phyloP scores from a whole-genome alignment of 2,888 invertebrate genomes.

The Macaria liturata region DNA sequence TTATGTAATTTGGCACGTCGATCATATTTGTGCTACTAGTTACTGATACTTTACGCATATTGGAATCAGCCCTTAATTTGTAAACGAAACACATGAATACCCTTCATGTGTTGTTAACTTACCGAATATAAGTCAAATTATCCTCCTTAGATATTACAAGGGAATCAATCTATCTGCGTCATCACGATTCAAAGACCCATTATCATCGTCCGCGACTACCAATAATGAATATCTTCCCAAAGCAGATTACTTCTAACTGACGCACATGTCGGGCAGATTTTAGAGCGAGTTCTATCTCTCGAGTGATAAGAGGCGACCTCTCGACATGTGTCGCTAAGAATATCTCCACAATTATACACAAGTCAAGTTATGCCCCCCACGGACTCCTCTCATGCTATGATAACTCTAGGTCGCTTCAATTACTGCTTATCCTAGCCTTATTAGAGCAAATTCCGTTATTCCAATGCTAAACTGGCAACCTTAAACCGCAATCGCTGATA shows the following conservation, averaged over 20 bases:
- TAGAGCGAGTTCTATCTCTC: constrained; percentile 18
- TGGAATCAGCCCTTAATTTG: too few species aligned
- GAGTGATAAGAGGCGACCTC: constrained; percentile 36
- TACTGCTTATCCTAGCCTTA: constrained; percentile 47
- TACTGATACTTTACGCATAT: too few species aligned
- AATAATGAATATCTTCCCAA: not conserved
- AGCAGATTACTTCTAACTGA: constrained; percentile 6
- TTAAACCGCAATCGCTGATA: not conserved
- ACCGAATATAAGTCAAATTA: too few species aligned
- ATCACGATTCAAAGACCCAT: too few species aligned
- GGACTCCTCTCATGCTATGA: constrained; percentile 70
- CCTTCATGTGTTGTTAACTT: too few species aligned
- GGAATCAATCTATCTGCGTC: not conserved
- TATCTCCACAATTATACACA: constrained; percentile 29
- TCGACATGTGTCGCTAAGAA: constrained; percentile 41
- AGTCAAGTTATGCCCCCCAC: constrained; percentile 66
- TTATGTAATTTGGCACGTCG: too few species aligned
- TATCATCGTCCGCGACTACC: too few species aligned
- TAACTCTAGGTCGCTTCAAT: constrained; percentile 58
- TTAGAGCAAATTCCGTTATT: constrained; percentile 52
- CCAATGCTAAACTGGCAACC: constrained; percentile 14
- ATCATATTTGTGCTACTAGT: too few species aligned
- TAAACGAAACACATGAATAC: too few species aligned
- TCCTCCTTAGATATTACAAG: not conserved
- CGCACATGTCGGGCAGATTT: constrained; percentile 20